These are phyloP conservation scores for Gonatopus flavifemur DNA, from an alignment of 1,140 invertebrate genomes.

Conservation along the genomic window DNA sequence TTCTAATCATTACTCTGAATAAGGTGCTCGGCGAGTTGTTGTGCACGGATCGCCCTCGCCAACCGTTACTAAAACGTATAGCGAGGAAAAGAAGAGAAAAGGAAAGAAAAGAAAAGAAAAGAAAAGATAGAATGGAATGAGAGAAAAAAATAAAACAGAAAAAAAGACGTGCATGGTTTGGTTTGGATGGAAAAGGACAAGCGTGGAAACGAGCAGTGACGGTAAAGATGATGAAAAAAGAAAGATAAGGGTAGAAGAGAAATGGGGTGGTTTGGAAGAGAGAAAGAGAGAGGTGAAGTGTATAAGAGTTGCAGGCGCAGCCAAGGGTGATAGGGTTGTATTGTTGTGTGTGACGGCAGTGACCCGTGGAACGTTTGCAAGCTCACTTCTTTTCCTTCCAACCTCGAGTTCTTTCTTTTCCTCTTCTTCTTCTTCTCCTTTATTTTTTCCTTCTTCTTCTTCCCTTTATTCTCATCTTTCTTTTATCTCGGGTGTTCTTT, in stretches of 20 bases:
- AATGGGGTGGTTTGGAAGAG: neutral
- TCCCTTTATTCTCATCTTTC: neutral
- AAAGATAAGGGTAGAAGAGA: conserved; percentile 2
- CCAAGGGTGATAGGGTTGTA: conserved; percentile 38
- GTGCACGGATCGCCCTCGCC: conserved; percentile 15
- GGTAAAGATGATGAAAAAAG: too few species aligned
- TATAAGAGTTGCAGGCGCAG: conserved; percentile 1
- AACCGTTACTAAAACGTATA: neutral
- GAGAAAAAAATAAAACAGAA: neutral
- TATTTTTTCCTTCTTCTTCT: conserved; percentile 1
- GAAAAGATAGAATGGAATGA: conserved; percentile 23
- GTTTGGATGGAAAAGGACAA: conserved; percentile 25
- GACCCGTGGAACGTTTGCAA: conserved; percentile 42
- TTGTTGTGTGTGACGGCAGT: conserved; percentile 44
- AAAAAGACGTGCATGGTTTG: neutral
- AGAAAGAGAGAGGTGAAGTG: conserved; percentile 10
- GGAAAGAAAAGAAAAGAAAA: conserved; percentile 6
- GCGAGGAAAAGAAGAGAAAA: neutral
- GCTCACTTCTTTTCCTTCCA: conserved; percentile 17
- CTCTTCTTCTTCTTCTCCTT: neutral
- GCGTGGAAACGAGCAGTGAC: conserved; percentile 38
- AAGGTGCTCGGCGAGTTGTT: conserved; percentile 30
- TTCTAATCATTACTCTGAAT: conserved; percentile 23
- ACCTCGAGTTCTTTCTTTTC: conserved; percentile 21
- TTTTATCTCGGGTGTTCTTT: neutral